These are phyloP conservation scores for Cardiocondyla obscurior DNA, from an alignment of 1,140 invertebrate genomes.

Conservation along the genomic window DNA sequence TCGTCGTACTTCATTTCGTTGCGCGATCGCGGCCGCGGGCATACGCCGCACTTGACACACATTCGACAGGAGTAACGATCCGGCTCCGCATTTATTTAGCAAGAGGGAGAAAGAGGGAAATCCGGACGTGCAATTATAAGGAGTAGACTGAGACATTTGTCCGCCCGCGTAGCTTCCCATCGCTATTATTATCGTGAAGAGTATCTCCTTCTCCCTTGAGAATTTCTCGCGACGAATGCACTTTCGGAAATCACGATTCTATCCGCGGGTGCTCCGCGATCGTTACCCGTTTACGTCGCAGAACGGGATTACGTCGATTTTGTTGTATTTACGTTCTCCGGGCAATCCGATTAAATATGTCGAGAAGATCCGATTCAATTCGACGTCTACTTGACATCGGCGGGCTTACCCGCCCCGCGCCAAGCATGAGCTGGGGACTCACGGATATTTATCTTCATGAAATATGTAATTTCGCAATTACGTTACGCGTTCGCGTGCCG, in stretches of 20 bases:
- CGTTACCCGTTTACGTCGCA: neutral
- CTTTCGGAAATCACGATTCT: neutral
- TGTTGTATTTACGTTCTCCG: neutral
- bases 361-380: slow-evolving; percentile 4
- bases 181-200: neutral
- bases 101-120: too few species aligned
- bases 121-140: neutral
- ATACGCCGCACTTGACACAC: neutral
- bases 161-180: neutral
- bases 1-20: too few species aligned
- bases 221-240: neutral
- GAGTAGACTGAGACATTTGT: neutral
- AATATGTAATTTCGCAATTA: slow-evolving; percentile 34
- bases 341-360: neutral
- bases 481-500: neutral
- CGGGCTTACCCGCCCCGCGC: neutral
- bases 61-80: neutral
- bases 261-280: neutral
- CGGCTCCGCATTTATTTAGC: neutral
- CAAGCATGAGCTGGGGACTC: slow-evolving; percentile 9
- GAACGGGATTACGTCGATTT: neutral
- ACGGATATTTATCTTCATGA: slow-evolving; percentile 3
- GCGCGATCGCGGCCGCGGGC: neutral
- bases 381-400: slow-evolving; percentile 15
- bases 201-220: neutral